Percentiles rank a stretch among this genome's conserved stretches.
Conservation (phyloP, 2,797 vertebrate genomes). For the Acipenser ruthenus region DNA sequence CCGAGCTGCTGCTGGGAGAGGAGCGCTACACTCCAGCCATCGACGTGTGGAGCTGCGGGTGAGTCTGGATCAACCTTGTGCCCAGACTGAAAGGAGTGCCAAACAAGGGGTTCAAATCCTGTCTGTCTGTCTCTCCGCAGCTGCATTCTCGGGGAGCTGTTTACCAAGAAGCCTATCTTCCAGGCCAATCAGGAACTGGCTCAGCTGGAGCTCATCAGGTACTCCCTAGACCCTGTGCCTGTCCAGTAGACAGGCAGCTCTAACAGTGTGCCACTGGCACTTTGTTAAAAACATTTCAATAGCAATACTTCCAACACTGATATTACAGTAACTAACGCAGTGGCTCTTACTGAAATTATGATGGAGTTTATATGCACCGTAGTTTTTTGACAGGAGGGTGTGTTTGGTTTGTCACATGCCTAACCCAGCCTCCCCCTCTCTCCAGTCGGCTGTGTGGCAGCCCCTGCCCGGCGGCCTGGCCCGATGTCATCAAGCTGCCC, state of each 20-base stretch:
- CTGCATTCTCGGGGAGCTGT: slow-evolving; percentile 94
- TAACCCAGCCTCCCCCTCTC: slow-evolving; percentile 16
- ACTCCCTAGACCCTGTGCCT: slow-evolving; percentile 20
- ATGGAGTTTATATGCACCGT: background rate
- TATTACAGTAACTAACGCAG: too few relatives aligned
- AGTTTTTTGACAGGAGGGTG: background rate
- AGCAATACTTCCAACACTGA: too few relatives aligned
- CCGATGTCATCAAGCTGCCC: slow-evolving; percentile 93
- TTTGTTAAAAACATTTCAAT: too few relatives aligned
- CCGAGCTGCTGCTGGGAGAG: slow-evolving; percentile 89
- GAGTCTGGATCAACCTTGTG: slow-evolving; percentile 35
- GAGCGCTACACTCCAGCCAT: slow-evolving; percentile 94
- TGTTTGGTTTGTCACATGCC: background rate
- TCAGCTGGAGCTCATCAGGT: slow-evolving; percentile 97
- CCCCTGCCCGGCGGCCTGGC: slow-evolving; percentile 92
- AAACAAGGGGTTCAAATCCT: background rate
- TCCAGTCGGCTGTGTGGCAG: slow-evolving; percentile 89
- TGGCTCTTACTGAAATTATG: too few relatives aligned
- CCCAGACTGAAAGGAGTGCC: background rate
- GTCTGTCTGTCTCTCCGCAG: slow-evolving; percentile 45
- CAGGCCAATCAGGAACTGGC: slow-evolving; percentile 97
- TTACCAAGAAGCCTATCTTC: slow-evolving; percentile 97
- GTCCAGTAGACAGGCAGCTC: too few relatives aligned
- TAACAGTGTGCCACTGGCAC: too few relatives aligned
- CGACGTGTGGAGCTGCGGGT: slow-evolving; percentile 99